Evolutionary conservation across 1,140 invertebrate species (phyloP).

Genomic region (Holotrichia oblita): DNA sequence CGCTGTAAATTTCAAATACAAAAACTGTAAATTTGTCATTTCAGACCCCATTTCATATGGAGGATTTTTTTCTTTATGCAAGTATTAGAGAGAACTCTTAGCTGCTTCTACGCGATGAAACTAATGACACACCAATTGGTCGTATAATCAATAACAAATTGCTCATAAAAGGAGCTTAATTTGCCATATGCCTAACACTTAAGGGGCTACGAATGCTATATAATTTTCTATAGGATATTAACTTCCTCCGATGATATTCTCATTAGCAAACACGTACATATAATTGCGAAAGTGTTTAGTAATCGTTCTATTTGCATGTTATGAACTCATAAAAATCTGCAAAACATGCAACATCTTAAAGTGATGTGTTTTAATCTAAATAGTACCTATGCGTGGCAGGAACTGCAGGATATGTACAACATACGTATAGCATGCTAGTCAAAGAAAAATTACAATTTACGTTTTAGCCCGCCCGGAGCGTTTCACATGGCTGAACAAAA

Average conservation of each 20-base stretch:
- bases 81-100: no score
- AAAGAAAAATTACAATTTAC: slow-evolving; percentile 26
- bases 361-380: neutral
- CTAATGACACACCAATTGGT: neutral
- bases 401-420: neutral
- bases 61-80: no score
- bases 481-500: slow-evolving; percentile 33
- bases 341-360: slow-evolving; percentile 9
- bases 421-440: neutral
- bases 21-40: no score
- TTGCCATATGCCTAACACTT: neutral
- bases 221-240: slow-evolving; percentile 14
- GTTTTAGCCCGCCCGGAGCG: slow-evolving; percentile 4
- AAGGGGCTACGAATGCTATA: neutral
- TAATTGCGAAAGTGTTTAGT: slow-evolving; percentile 30
- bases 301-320: slow-evolving; percentile 9
- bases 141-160: neutral
- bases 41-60: no score
- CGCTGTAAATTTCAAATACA: no score
- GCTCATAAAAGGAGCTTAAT: neutral
- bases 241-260: slow-evolving; percentile 21
- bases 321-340: neutral
- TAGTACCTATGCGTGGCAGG: neutral
- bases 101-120: neutral
- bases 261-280: slow-evolving; percentile 18